phyloP scores from a whole-genome alignment of 2,888 invertebrate species.

The Hydriomena furcata region DNA sequence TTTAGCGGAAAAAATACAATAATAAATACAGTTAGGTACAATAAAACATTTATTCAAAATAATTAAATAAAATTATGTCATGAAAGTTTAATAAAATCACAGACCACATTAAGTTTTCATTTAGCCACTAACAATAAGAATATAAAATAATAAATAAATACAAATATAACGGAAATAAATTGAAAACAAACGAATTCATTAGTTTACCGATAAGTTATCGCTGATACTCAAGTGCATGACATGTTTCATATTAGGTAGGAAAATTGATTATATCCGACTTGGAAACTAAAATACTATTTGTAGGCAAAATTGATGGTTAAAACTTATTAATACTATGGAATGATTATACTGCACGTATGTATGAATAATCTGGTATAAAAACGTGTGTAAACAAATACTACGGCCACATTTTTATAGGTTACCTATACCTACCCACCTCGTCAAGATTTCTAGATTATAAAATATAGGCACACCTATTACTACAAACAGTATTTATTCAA shows the following conservation, averaged over 20 bases:
- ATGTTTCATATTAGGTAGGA: neutral
- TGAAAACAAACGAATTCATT: constrained; percentile 4
- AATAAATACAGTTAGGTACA: constrained; percentile 36
- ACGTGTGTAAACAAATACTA: too few species aligned
- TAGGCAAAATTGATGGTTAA: neutral
- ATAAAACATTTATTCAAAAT: constrained; percentile 55
- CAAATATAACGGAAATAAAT: constrained; percentile 1
- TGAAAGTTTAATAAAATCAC: constrained; percentile 56
- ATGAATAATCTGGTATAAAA: neutral
- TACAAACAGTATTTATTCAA: neutral
- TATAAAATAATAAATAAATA: constrained; percentile 4
- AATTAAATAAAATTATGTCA: constrained; percentile 57
- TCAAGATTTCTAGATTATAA: too few species aligned
- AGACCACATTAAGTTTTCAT: constrained; percentile 39
- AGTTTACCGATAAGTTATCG: constrained; percentile 10
- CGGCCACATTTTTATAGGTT: too few species aligned
- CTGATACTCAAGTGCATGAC: neutral
- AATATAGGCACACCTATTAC: too few species aligned
- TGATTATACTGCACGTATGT: neutral
- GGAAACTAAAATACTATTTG: neutral
- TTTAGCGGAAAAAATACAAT: constrained; percentile 10
- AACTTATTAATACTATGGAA: neutral
- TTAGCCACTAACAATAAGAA: constrained; percentile 20
- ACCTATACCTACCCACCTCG: too few species aligned
- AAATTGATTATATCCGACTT: neutral